These are phyloP conservation scores for Pseudococcus viburni DNA, from an alignment of 2,888 invertebrate species.

Conservation along the genomic window DNA sequence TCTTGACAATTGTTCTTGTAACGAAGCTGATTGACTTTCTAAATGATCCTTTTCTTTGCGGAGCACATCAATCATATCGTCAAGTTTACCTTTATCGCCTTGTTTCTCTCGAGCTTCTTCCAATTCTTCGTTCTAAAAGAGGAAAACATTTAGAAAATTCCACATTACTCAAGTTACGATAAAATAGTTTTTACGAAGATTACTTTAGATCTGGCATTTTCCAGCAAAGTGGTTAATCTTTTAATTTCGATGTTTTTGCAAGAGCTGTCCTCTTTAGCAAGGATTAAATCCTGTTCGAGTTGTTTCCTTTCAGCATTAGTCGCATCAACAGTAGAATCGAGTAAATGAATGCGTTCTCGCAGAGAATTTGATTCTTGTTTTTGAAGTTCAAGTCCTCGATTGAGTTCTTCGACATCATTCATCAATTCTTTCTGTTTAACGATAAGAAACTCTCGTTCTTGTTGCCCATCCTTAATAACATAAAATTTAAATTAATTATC, in stretches of 20 bases:
- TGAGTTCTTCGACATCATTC: slow-evolving; percentile 79
- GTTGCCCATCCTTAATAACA: slow-evolving; percentile 78
- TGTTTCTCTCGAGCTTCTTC: slow-evolving; percentile 78
- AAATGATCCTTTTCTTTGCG: slow-evolving; percentile 82
- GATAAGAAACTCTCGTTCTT: slow-evolving; percentile 82
- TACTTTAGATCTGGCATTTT: slow-evolving; percentile 87
- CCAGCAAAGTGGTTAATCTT: slow-evolving; percentile 82
- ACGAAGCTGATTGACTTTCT: slow-evolving; percentile 78
- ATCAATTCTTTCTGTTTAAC: slow-evolving; percentile 85
- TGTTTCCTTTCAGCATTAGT: slow-evolving; percentile 82
- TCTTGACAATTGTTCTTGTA: slow-evolving; percentile 80
- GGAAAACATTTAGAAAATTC: not conserved
- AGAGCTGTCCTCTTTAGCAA: slow-evolving; percentile 82
- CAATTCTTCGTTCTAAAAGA: slow-evolving; percentile 77
- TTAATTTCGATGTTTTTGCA: slow-evolving; percentile 86
- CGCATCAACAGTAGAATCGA: slow-evolving; percentile 83
- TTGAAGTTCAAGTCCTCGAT: slow-evolving; percentile 76
- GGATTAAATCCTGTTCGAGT: slow-evolving; percentile 81
- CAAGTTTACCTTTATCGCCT: slow-evolving; percentile 81
- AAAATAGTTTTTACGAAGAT: not conserved
- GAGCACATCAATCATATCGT: slow-evolving; percentile 79
- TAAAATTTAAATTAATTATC: slow-evolving; percentile 13
- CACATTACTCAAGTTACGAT: not conserved
- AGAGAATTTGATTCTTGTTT: slow-evolving; percentile 79
- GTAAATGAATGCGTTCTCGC: slow-evolving; percentile 77